Evolutionary conservation across 2,113 vertebrate species (phyloP).

Genomic region (Macrotis lagotis): DNA sequence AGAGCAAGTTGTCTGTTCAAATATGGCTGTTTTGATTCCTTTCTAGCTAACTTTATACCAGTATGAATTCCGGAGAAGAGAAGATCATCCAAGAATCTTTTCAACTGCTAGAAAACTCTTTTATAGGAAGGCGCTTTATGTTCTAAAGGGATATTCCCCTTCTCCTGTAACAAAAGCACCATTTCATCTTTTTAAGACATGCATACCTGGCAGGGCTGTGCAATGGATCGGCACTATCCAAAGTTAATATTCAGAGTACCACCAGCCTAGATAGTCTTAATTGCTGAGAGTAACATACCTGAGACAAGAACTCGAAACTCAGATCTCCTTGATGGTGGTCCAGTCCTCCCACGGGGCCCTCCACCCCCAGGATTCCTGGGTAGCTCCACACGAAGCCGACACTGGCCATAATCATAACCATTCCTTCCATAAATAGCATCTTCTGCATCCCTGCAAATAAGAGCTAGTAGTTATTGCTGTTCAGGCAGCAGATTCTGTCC

Average conservation of each 20-base stretch:
- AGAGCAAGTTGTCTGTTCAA: constrained; percentile 24
- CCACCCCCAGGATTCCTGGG: constrained; percentile 87
- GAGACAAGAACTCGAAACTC: constrained; percentile 95
- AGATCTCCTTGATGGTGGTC: constrained; percentile 91
- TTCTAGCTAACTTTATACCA: constrained; percentile 51
- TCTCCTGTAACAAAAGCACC: background rate
- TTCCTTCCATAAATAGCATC: constrained; percentile 92
- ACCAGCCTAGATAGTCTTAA: constrained; percentile 44
- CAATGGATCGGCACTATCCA: constrained; percentile 2
- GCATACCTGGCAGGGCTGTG: constrained; percentile 33
- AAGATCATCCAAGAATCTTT: constrained; percentile 7
- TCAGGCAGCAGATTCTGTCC: background rate
- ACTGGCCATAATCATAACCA: constrained; percentile 90
- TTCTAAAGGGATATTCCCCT: constrained; percentile 21
- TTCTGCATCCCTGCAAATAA: constrained; percentile 90
- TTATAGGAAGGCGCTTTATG: constrained; percentile 47
- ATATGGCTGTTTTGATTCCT: constrained; percentile 53
- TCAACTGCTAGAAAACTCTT: constrained; percentile 45
- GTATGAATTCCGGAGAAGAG: constrained; percentile 55
- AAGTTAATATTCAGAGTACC: constrained; percentile 26
- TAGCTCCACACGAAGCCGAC: constrained; percentile 94
- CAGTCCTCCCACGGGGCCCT: constrained; percentile 86
- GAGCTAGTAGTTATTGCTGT: constrained; percentile 62
- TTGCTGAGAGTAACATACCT: constrained; percentile 82
- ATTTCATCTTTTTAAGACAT: constrained; percentile 39